Percentiles rank a stretch among this genome's conserved stretches.
Conservation (phyloP, 2,797 vertebrate genomes). For the Scomberomorus guttatus region DNA sequence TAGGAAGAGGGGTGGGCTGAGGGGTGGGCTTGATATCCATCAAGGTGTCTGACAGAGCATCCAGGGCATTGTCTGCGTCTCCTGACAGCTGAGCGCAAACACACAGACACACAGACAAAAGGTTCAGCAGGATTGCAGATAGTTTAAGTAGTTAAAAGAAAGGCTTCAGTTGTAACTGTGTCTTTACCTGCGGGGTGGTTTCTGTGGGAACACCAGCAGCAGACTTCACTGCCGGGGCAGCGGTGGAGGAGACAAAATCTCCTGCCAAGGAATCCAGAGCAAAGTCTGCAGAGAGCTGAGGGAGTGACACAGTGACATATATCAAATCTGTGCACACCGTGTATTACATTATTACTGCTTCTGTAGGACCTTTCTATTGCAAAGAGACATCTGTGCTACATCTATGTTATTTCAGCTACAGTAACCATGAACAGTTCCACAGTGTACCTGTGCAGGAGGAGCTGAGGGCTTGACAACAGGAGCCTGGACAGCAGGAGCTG, state of each 20-base stretch:
- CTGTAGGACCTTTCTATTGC: not conserved
- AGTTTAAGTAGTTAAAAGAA: not conserved
- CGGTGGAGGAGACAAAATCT: slow-evolving; percentile 73
- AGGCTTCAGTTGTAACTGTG: not conserved
- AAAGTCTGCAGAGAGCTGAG: slow-evolving; percentile 66
- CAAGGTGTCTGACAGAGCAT: slow-evolving; percentile 83
- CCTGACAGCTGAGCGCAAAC: slow-evolving; percentile 59
- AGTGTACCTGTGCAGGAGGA: slow-evolving; percentile 54
- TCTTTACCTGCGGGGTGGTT: slow-evolving; percentile 65
- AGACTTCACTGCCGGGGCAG: slow-evolving; percentile 75
- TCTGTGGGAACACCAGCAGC: slow-evolving; percentile 46
- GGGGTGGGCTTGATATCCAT: slow-evolving; percentile 71
- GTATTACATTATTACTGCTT: not conserved
- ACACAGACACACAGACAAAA: slow-evolving; percentile 14
- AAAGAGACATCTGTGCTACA: not conserved
- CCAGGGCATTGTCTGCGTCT: slow-evolving; percentile 73
- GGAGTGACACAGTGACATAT: not conserved
- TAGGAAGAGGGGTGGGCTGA: slow-evolving; percentile 61
- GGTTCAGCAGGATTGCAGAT: not conserved
- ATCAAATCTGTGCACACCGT: not conserved
- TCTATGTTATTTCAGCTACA: not conserved
- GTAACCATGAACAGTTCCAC: not conserved
- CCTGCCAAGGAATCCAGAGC: slow-evolving; percentile 73
- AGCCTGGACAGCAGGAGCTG: slow-evolving; percentile 39
- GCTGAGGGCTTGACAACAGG: slow-evolving; percentile 36